Evolutionary conservation across 64 coral and sea anemone genomes (phyloP), one percentile per base, ranked within the genome.

Genomic region (Montipora cactus): DNA sequence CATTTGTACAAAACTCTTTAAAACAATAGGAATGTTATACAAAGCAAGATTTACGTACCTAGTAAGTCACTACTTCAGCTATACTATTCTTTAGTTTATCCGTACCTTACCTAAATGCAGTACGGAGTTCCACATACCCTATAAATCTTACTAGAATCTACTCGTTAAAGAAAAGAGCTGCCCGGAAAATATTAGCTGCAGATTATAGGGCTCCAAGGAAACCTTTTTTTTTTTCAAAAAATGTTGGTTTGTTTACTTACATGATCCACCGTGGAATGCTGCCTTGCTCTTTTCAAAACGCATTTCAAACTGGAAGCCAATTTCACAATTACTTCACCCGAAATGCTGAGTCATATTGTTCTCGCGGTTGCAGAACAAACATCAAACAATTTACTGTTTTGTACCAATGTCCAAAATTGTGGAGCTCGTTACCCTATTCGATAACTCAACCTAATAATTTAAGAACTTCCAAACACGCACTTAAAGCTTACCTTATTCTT

Each of bases 291-390:
- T 71, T 71, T 71, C 11, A 15, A 71, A 71, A 71, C 67, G 15
- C n/a, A 71, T 71, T 71, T 18, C 67, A 71, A 71, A 71, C 67
- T 71, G 67, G n/a, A 15, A 71, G 7, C n/a, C 67, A 71, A 71
- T 19, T 71, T 3, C 67, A 71, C n/a, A 71, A 20, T 18, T 71
- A 71, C n/a, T 10, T 19, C n/a, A 71, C 67, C n/a, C 15, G 67
- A 71, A 19, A 37, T 37, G 37, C 37, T 37, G 37, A 37, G 37
- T 6, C 5, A 37, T 37, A 37, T 37, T 1, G 37, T 37, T 37
- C 37, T 37, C 37, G 37, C 37, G 37, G 67, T 19, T 20, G 67
- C 14, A 19, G 15, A 13, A 37, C 37, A 37, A 2, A 37, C 37
- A 37, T 37, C 37, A 37, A 37, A 37, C 37, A 37, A 37, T 37